A percentile compares a stretch with the other conserved stretches of the same genome.
These are phyloP conservation scores for Leptobrachium leishanense DNA, from an alignment of 2,113 vertebrate species.

Conservation along the genomic window DNA sequence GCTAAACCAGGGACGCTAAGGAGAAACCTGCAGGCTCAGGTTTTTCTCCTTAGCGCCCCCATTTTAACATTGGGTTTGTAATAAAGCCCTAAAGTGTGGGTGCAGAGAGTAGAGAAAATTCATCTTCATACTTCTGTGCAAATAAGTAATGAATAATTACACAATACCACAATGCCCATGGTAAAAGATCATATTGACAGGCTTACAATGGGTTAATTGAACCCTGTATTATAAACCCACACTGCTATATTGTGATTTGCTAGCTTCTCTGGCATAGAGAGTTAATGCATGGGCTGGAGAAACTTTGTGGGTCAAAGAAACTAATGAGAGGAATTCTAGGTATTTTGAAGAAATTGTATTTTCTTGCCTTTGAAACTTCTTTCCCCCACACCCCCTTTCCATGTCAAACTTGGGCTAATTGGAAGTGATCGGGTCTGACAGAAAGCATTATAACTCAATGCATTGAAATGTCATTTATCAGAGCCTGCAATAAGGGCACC, in stretches of 20 bases:
- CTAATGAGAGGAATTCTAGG: conserved; percentile 37
- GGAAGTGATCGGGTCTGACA: conserved; percentile 78
- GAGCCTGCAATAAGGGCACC: conserved; percentile 38
- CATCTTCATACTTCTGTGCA: no score
- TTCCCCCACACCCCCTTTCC: background rate
- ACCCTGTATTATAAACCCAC: no score
- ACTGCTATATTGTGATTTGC: background rate
- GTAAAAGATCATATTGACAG: no score
- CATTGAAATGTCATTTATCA: conserved; percentile 56
- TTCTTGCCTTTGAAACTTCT: conserved; percentile 23
- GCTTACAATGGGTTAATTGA: no score
- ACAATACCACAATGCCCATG: no score
- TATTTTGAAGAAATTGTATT: conserved; percentile 35
- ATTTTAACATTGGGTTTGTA: no score
- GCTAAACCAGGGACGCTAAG: no score
- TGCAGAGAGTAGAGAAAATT: no score
- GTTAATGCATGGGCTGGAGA: conserved; percentile 8
- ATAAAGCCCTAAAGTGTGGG: no score
- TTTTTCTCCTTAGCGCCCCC: no score
- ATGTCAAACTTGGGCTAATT: conserved; percentile 65
- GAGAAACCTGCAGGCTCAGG: no score
- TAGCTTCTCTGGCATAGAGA: background rate
- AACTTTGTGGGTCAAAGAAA: conserved; percentile 16
- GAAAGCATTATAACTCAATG: conserved; percentile 81
- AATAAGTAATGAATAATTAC: no score